Evolutionary conservation across 1,140 invertebrate genomes (phyloP), one percentile per base, ranked within the genome.

Genomic region (Druon quercuslanigerum): DNA sequence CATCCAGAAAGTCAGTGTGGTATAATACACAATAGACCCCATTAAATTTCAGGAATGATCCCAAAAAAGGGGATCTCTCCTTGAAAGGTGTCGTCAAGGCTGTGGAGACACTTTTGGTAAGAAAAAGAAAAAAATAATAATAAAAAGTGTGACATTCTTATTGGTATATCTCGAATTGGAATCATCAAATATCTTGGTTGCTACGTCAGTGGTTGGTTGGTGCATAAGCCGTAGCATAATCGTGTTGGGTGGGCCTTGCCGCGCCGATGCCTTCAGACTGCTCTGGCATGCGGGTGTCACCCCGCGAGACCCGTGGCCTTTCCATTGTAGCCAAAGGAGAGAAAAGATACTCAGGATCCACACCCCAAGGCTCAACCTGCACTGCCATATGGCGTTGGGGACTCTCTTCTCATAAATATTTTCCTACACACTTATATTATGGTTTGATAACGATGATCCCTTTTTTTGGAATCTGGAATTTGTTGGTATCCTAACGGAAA

Each of bases 251-350:
- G 82, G 82, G 74, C 79, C 70, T 50, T 17, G 70, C 56, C 71
- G 56, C 17, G 70, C 56, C 71, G 66, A 73, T 82, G 73, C 75
- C 73, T 77, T 66, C 54, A 54, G 66, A 50, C 50, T 71, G 25
- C 54, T 56, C 54, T 75, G 77, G 79, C 77, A 81, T 80, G 82
- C 82, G 82, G 80, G 78, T 82, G 78, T 80, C 77, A 71, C 75
- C 72, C 72, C 71, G 72, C 70, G 33, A 51, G 51, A 50, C 72
- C 76, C 50, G 51, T 50, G 60, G 33, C 40, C 71, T 72, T 51
- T 66, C 60, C 60, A 66, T 66, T 66, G 60, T 66, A 66, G 16
- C 25, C 60, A 16, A 66, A 40, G 25, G 19, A 57, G 56, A 57
- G 56, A 57, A 57, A 57, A 57, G 56, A 20, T 25, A 40, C n/a